Base-by-base conservation (phyloP, 2,797 vertebrate species). In the Chelon auratus region DNA sequence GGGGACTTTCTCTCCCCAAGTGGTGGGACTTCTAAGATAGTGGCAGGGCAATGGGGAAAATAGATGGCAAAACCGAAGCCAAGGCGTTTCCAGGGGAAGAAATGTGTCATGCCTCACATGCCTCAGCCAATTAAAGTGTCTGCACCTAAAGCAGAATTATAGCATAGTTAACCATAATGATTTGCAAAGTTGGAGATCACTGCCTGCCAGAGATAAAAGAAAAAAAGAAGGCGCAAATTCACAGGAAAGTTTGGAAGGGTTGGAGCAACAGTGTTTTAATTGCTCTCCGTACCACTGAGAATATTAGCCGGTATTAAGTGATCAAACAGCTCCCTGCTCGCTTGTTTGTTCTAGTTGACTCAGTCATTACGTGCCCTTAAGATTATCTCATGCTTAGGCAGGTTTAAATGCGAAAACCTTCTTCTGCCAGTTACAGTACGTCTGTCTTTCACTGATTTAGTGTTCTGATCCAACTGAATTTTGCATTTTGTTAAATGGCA, bases 111-210 rank as follows among this genome's bases (percentile, higher is more conserved):
- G 83, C 76, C 81, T 90, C 87, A 82, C 57, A 84, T 88, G 82
- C 77, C 78, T 80, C 71, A 43, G 81, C 75, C 84, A 91, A 86
- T 91, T 89, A 91, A 91, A 90, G 70, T 88, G 89, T 87, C 90
- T 75, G 73, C 82, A 86, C 68, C 82, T 90, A 82, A 85, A 91
- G 79, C 78, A 89, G 84, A 93, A 85, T 91, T 93, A 91, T 90
- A 83, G 91, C 86, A 81, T 76, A 89, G 88, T 91, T 89, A 92
- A 89, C 81, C 66, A 77, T 86, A 88, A 88, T 89, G 91, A 88
- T 87, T 85, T 87, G 79, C 78, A 88, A 80, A 87, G 83, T 90
- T 90, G 88, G 78, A 87, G 76, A 89, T 86, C 80, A 74, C 80
- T 89, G 82, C 80, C 89, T 87, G 68, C 62, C 42, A 87, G 86